Evolutionary conservation across 1,140 invertebrate genomes (phyloP).

Genomic region (Papilio xuthus): DNA sequence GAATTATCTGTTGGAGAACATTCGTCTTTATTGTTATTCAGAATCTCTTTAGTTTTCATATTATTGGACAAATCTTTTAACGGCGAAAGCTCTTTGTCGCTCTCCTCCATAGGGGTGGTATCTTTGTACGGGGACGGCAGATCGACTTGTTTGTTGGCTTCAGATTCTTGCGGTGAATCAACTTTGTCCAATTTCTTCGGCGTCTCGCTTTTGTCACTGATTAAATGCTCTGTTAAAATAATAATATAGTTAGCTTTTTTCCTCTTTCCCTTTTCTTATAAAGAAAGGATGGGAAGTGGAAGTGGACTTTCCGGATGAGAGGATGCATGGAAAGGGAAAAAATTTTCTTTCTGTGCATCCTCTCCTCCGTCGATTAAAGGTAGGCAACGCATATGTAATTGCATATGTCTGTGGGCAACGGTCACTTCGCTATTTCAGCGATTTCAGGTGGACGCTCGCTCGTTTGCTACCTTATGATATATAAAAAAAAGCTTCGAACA

Average conservation of each 20-base stretch:
- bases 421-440: too few relatives aligned
- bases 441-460: too few relatives aligned
- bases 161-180: constrained; percentile 51
- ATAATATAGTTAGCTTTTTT: neutral
- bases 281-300: too few relatives aligned
- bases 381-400: too few relatives aligned
- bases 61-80: constrained; percentile 78
- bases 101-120: constrained; percentile 57
- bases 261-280: neutral
- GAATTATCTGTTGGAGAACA: constrained; percentile 61
- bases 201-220: constrained; percentile 58
- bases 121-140: constrained; percentile 76
- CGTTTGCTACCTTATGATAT: too few relatives aligned
- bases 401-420: too few relatives aligned
- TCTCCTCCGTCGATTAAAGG: too few relatives aligned
- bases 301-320: too few relatives aligned
- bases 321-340: too few relatives aligned
- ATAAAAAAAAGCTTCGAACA: too few relatives aligned
- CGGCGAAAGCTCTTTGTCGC: constrained; percentile 75
- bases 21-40: constrained; percentile 78
- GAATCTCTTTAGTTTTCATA: constrained; percentile 69
- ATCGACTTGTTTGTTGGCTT: constrained; percentile 57
- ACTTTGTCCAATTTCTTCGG: constrained; percentile 66
- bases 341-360: too few relatives aligned
- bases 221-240: constrained; percentile 38